These are phyloP conservation scores for Mareca strepera DNA, from an alignment of 2,797 vertebrate species.

Conservation along the genomic window DNA sequence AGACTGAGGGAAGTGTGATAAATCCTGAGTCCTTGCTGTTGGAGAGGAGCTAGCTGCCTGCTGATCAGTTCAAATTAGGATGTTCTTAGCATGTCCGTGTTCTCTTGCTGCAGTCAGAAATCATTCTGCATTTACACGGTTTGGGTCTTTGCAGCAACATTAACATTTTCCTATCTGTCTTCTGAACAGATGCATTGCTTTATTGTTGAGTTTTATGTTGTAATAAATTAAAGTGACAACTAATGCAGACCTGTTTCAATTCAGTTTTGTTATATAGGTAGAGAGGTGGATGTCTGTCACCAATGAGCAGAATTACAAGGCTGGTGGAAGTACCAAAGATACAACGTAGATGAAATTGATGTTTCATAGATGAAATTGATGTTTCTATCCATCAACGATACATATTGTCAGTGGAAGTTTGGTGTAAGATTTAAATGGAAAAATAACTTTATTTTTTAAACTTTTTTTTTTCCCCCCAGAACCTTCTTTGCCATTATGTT, in stretches of 20 bases:
- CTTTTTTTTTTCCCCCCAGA: neutral
- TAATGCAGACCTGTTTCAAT: neutral
- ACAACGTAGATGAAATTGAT: neutral
- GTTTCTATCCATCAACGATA: neutral
- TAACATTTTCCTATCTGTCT: neutral
- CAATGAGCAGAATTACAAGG: neutral
- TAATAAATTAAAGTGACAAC: conserved; percentile 17
- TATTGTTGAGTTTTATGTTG: neutral
- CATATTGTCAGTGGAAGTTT: neutral
- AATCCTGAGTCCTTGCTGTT: neutral
- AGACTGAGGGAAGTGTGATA: neutral
- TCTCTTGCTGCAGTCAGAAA: conserved; percentile 1
- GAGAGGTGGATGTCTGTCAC: neutral
- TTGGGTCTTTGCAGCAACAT: neutral
- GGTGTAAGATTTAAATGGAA: neutral
- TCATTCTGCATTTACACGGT: neutral
- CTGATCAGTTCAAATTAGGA: conserved; percentile 13
- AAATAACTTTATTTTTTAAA: neutral
- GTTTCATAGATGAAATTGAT: neutral
- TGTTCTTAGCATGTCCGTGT: conserved; percentile 7
- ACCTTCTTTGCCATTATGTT: neutral
- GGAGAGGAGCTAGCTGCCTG: conserved; percentile 2
- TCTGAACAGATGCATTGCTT: conserved; percentile 5
- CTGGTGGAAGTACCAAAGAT: neutral
- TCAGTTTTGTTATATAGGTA: neutral